Evolutionary conservation across 2,888 invertebrate species (phyloP), one percentile per base, ranked within the genome.

Genomic region (Ormyrus nitidulus): DNA sequence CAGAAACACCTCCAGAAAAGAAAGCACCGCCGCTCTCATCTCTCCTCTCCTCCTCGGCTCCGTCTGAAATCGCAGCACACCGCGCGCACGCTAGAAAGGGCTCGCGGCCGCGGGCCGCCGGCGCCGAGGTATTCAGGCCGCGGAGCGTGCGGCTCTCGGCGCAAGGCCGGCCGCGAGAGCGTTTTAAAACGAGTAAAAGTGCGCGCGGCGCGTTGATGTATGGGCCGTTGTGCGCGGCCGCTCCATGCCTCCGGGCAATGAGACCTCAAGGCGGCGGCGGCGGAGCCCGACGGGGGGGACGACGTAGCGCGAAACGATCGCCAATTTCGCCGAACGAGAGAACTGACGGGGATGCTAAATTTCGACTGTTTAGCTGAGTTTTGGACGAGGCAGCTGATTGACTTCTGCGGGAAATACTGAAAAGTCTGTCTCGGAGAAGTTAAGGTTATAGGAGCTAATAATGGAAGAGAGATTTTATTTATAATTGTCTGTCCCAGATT

Each of bases 181-280:
- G 77, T 4, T 34, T 34, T 34, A 34, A 34, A 34, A 34, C 83
- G 84, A 87, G 87, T 87, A 88, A 88, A 87, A 87, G 86, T 86
- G 86, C 86, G 85, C 83, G 34, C 34, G 34, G 34, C 34, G 69
- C 86, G 85, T 87, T 87, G 85, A 88, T 88, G 87, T 87, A 86
- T 4, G 34, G 34, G 34, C 34, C 34, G 34, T 34, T 34, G 34
- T 34, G 34, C 34, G 34, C 34, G 87, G 87, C 86, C 87, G 86
- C 86, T 84, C 86, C 85, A 84, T 88, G 84, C 84, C 87, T 86
- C 83, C 85, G 85, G 88, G 87, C 87, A 82, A 74, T 59, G 80
- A 77, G n/a, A 34, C 34, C 34, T 34, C 34, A 4, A 34, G 34
- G 34, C 34, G 34, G 34, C 34, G 34, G 34, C 34, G 34, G 34